Evolutionary conservation across 2,797 vertebrate species (phyloP), one percentile per base, ranked within the genome.

Genomic region (Huso huso): DNA sequence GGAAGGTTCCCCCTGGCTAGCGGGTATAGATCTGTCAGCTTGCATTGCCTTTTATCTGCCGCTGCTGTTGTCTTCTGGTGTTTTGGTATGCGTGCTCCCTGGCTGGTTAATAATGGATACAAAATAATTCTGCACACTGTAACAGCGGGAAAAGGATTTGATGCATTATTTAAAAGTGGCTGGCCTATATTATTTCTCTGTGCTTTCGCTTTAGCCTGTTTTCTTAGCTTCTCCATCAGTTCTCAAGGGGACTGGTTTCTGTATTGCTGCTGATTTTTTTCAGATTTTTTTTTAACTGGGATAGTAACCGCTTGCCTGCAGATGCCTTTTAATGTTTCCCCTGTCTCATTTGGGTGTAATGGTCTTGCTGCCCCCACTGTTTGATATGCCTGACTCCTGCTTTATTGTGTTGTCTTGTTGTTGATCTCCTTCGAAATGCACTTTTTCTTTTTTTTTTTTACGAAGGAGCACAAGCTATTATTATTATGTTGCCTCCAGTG

Each of bases 141-240:
- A 66, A n/a, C 6, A 37, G 23, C 23, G 2, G 23, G 1, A 37
- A 37, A 4, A 73, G 69, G 57, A 62, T 65, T 15, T 58, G 64
- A 74, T 83, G 66, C 62, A 82, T 84, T 73, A 78, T 81, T 79
- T 65, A 82, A 57, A 37, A 71, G 59, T 58, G 68, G 72, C 55
- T 75, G 65, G 63, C 50, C 69, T 65, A 49, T 76, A 74, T 72
- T 68, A 69, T 37, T 37, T 37, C 23, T 37, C 60, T 63, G 61
- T 10, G 59, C 48, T 67, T 62, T 70, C 72, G 66, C 62, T 61
- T 71, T 68, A 63, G 62, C 49, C 67, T 61, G 69, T 63, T 59
- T 61, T 55, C 12, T 15, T 48, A 57, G 68, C 51, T 23, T 6
- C 63, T 12, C 57, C 61, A 12, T 15, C 10, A 7, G 49, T 61